phyloP scores from a whole-genome alignment of 2,113 vertebrate species.

The Sula dactylatra region DNA sequence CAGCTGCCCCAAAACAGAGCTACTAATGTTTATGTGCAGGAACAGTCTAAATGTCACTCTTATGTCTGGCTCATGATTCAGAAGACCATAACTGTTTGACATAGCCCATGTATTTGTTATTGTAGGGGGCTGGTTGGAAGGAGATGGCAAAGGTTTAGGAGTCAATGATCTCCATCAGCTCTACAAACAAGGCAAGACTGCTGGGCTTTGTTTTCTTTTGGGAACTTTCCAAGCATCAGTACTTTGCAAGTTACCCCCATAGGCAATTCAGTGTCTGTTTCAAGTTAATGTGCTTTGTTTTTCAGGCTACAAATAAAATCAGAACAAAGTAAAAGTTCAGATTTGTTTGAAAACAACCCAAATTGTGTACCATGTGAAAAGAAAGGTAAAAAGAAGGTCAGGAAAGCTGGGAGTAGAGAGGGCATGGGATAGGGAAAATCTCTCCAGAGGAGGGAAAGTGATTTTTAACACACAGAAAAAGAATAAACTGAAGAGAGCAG shows the following conservation, averaged over 20 bases:
- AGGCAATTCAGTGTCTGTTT: constrained; percentile 39
- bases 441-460: constrained; percentile 25
- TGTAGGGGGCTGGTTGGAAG: constrained; percentile 20
- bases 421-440: constrained; percentile 48
- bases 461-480: background rate
- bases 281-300: constrained; percentile 62
- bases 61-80: background rate
- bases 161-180: constrained; percentile 54
- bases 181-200: constrained; percentile 49
- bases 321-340: constrained; percentile 60
- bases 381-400: constrained; percentile 54
- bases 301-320: constrained; percentile 57
- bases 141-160: constrained; percentile 60
- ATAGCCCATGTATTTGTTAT: constrained; percentile 36
- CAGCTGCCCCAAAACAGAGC: background rate
- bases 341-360: constrained; percentile 56
- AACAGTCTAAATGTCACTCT: background rate
- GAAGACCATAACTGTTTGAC: constrained; percentile 34
- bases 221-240: constrained; percentile 40
- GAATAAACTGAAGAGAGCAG: background rate
- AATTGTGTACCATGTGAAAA: constrained; percentile 41
- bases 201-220: constrained; percentile 60
- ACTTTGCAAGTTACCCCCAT: constrained; percentile 23
- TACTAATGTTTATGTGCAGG: background rate
- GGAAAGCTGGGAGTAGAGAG: constrained; percentile 24